Conservation (phyloP, 2,113 vertebrate genomes). For the Gyps fulvus region DNA sequence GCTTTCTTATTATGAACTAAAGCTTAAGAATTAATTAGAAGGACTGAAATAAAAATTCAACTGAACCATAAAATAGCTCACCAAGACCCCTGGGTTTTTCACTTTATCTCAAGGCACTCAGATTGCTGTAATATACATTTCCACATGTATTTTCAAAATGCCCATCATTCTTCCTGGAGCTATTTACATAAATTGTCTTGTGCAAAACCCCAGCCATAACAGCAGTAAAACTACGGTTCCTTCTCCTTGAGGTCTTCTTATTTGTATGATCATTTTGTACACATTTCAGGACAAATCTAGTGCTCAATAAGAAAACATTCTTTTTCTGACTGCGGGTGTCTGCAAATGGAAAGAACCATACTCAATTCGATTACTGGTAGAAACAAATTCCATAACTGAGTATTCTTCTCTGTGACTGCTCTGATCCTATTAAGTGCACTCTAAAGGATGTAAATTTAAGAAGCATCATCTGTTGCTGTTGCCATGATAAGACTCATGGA, state of each 20-base stretch:
- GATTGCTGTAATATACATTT: background rate
- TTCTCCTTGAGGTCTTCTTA: background rate
- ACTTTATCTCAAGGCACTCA: background rate
- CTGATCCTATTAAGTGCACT: conserved; percentile 32
- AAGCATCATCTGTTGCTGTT: conserved; percentile 46
- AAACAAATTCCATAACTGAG: conserved; percentile 14
- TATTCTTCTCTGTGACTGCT: conserved; percentile 19
- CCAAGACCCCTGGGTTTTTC: background rate
- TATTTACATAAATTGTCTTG: background rate
- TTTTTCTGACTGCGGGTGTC: background rate
- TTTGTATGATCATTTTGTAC: background rate
- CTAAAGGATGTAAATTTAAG: conserved; percentile 41
- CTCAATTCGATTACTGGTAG: background rate
- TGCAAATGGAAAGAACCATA: background rate
- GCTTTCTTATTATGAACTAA: conserved; percentile 34
- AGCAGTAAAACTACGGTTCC: background rate
- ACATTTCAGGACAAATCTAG: background rate
- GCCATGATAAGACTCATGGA: conserved; percentile 22
- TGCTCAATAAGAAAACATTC: background rate
- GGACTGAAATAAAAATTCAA: conserved; percentile 9
- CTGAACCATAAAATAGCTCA: background rate
- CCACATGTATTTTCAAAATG: background rate
- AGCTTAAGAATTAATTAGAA: conserved; percentile 57
- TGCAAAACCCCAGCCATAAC: background rate
- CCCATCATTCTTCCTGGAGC: background rate